A percentile compares a stretch with the other conserved stretches of the same genome.
Evolutionary conservation across 1,140 invertebrate genomes (phyloP).

Genomic region (Lycorma delicatula): DNA sequence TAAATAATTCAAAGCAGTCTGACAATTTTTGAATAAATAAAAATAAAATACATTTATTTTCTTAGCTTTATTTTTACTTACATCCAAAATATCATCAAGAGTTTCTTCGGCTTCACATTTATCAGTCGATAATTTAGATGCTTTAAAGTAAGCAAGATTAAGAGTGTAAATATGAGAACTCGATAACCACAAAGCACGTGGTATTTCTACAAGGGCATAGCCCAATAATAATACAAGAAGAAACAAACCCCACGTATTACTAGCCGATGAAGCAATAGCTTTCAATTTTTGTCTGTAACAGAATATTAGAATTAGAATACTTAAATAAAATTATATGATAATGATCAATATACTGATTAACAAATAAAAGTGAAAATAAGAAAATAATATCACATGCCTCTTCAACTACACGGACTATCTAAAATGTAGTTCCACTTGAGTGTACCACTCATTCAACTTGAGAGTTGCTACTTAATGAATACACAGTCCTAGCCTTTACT

Average conservation of each 20-base stretch:
- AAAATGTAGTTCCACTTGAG: no score
- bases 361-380: no score
- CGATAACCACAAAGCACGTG: slow-evolving; percentile 79
- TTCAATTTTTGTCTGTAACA: slow-evolving; percentile 78
- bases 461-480: no score
- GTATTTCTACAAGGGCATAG: slow-evolving; percentile 94
- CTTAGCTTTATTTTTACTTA: slow-evolving; percentile 42
- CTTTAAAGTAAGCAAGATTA: slow-evolving; percentile 88
- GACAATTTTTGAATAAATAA: no score
- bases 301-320: no score
- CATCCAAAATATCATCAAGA: slow-evolving; percentile 90
- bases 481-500: no score
- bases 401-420: no score
- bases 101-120: slow-evolving; percentile 94
- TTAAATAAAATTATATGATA: no score
- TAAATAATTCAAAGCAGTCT: background rate
- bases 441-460: no score
- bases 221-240: slow-evolving; percentile 89
- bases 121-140: slow-evolving; percentile 94
- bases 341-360: no score
- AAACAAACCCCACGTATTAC: slow-evolving; percentile 99
- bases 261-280: slow-evolving; percentile 95
- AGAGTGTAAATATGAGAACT: slow-evolving; percentile 71
- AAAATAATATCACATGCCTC: no score
- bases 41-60: no score